These are phyloP conservation scores for Pseudochirops corinnae DNA, from an alignment of 2,797 vertebrate genomes.

Conservation along the genomic window DNA sequence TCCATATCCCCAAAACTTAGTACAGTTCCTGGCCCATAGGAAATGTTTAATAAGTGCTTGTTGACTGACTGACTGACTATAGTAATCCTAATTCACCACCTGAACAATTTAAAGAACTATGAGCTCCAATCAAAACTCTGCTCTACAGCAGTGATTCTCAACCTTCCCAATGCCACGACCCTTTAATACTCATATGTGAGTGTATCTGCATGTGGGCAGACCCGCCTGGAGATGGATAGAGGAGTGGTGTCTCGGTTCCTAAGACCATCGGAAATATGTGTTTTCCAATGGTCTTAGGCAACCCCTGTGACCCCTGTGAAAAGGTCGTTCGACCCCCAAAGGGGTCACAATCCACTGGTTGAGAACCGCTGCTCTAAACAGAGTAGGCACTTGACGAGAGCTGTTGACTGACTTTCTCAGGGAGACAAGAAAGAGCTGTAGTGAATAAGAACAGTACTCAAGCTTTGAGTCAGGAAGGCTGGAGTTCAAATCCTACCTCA, in stretches of 20 bases:
- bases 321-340: too few relatives aligned
- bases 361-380: neutral
- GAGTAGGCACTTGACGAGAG: neutral
- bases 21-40: neutral
- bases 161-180: too few relatives aligned
- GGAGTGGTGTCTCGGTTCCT: too few relatives aligned
- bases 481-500: neutral
- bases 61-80: neutral
- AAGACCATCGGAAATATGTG: too few relatives aligned
- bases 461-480: neutral
- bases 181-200: too few relatives aligned
- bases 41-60: neutral
- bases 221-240: too few relatives aligned
- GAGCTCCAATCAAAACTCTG: neutral
- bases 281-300: too few relatives aligned
- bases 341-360: too few relatives aligned
- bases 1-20: neutral
- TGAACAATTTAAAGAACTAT: neutral
- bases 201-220: too few relatives aligned
- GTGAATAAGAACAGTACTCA: neutral
- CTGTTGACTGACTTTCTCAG: neutral
- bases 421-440: neutral
- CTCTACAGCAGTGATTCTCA: too few relatives aligned
- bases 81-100: neutral
- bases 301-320: too few relatives aligned